Base-by-base conservation (phyloP, 2,113 vertebrate species). In the Burhinus oedicnemus region DNA sequence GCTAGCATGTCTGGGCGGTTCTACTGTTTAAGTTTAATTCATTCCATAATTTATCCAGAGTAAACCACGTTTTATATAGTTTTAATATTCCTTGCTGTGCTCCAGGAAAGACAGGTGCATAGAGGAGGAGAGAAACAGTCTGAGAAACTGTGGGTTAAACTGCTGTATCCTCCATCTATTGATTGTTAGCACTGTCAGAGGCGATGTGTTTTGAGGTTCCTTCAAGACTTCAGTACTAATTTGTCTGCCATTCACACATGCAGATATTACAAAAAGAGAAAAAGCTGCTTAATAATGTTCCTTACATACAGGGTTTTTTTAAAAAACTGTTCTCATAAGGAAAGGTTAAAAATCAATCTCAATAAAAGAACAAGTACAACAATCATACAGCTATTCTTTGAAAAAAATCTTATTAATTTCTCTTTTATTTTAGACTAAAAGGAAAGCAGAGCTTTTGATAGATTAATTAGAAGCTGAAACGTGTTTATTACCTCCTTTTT, bases 391-490 rank as follows among this genome's bases (percentile, higher is more conserved):
- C 47, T 89, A 12, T 83, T 70, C 77, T 95, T 94, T 87, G 94
- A 92, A 66, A 92, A 89, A 94, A 57, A 54, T 74, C 84, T 87
- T 81, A 94, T 94, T 97, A 84, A 87, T 87, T 61, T 92, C 47
- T 77, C 75, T 90, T 88, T 96, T 83, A 90, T 81, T 94, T 90
- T 86, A 68, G 58, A 47, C 32, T 87, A 80, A 86, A 94, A 79
- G 49, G 54, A 49, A 96, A 61, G 40, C 29, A 66, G 64, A 86
- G 74, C 93, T 96, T 96, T 91, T 96, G 91, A 97, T 80, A 97
- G 87, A 91, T 81, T 92, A 96, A 97, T 96, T 95, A 94, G 91
- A 79, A 77, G 42, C 84, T 91, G 89, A 96, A 93, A 97, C 85
- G 95, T 89, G 89, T 95, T 92, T 89, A 97, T 97, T 92, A 47